Percentiles rank a stretch among this genome's conserved stretches.
These are phyloP conservation scores for Amphipyra tragopoginis DNA, from an alignment of 2,888 invertebrate genomes.

Conservation along the genomic window DNA sequence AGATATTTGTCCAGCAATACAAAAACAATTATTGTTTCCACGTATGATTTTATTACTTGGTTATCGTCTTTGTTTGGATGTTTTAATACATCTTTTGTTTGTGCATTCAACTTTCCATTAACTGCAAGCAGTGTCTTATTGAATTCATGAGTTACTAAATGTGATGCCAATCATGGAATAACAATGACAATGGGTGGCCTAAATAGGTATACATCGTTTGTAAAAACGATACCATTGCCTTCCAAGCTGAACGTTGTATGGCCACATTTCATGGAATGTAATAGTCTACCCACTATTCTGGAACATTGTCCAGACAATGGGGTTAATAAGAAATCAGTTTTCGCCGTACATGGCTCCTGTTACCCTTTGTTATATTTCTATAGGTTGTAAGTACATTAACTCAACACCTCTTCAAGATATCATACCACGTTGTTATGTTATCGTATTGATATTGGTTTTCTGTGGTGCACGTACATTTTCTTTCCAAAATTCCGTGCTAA, in stretches of 20 bases:
- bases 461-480: constrained; percentile 28
- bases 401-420: constrained; percentile 36
- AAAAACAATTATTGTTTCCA: neutral
- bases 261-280: constrained; percentile 69
- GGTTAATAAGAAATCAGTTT: constrained; percentile 57
- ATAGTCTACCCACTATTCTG: constrained; percentile 56
- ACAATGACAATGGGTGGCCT: constrained; percentile 80
- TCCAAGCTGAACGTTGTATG: constrained; percentile 66
- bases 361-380: constrained; percentile 59
- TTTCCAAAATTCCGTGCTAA: constrained; percentile 49
- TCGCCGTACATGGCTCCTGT: constrained; percentile 56
- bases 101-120: constrained; percentile 35
- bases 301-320: constrained; percentile 60
- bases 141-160: constrained; percentile 70
- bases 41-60: constrained; percentile 1
- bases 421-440: constrained; percentile 17
- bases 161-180: constrained; percentile 68
- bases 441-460: constrained; percentile 34
- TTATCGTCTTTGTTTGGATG: constrained; percentile 7
- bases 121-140: constrained; percentile 42
- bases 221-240: constrained; percentile 74
- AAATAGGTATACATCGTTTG: constrained; percentile 66
- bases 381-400: constrained; percentile 38
- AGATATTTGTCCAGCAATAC: constrained; percentile 1
- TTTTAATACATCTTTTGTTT: constrained; percentile 22